Conservation (phyloP, 2,113 vertebrate species). For the Heterochromis multidens region DNA sequence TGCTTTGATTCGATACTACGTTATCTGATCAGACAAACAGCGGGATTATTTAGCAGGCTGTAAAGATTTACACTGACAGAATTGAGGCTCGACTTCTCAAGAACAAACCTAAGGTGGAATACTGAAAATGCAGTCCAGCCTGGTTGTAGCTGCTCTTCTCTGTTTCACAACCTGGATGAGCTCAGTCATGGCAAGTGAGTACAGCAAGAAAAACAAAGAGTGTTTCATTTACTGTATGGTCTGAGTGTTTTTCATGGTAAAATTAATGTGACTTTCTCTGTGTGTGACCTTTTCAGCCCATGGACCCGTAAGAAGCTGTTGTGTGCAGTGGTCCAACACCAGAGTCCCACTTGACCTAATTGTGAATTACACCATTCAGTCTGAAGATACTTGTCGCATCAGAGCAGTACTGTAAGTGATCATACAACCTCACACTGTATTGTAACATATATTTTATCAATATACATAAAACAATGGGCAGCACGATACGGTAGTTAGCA, state of each 20-base stretch:
- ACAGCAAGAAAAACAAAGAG: not conserved
- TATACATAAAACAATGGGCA: not conserved
- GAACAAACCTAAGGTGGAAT: not conserved
- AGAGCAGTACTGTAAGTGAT: slow-evolving; percentile 52
- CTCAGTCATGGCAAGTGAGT: slow-evolving; percentile 51
- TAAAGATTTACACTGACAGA: not conserved
- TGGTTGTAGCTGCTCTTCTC: slow-evolving; percentile 23
- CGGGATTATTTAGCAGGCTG: not conserved
- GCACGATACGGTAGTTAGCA: not conserved
- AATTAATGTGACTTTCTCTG: not conserved
- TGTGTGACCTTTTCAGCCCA: slow-evolving; percentile 26
- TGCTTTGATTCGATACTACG: not conserved
- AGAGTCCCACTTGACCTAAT: accelerated
- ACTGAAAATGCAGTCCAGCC: slow-evolving; percentile 40
- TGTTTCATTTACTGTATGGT: not conserved
- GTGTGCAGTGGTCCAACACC: accelerated
- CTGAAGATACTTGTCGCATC: slow-evolving; percentile 18
- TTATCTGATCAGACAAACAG: not conserved
- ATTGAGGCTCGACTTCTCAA: not conserved
- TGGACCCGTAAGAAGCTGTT: slow-evolving; percentile 14
- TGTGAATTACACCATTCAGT: slow-evolving; percentile 42
- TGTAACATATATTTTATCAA: not conserved
- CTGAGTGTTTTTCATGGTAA: not conserved
- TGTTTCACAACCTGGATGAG: slow-evolving; percentile 27
- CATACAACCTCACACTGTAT: not conserved